Percentiles rank a stretch among this genome's conserved stretches.
Conservation (phyloP, 2,797 vertebrate genomes). For the Orestias chungarensis region DNA sequence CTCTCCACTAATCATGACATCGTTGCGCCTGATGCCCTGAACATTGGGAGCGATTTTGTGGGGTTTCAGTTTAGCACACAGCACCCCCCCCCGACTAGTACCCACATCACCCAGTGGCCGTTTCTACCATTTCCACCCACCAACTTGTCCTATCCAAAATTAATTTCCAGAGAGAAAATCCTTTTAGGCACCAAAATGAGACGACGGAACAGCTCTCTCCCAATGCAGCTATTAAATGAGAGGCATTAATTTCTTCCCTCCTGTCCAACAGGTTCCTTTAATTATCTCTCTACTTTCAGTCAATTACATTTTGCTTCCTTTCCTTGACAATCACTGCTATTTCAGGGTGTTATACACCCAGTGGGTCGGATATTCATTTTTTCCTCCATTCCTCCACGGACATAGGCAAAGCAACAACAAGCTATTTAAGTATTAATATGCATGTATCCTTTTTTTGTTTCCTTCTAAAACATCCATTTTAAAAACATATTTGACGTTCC, state of each 20-base stretch:
- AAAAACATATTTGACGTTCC: conserved; percentile 17
- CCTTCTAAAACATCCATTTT: conserved; percentile 5
- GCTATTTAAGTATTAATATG: conserved; percentile 33
- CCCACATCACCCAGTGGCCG: conserved; percentile 48
- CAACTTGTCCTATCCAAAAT: conserved; percentile 58
- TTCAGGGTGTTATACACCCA: conserved; percentile 79
- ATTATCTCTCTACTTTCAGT: conserved; percentile 85
- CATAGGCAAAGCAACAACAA: conserved; percentile 41
- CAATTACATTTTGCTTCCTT: conserved; percentile 86
- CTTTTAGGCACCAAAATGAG: conserved; percentile 56
- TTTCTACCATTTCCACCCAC: conserved; percentile 61
- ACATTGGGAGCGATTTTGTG: conserved; percentile 80
- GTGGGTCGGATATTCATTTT: conserved; percentile 69
- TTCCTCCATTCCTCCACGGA: conserved; percentile 46
- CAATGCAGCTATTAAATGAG: conserved; percentile 80
- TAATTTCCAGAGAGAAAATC: conserved; percentile 70
- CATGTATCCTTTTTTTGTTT: conserved; percentile 25
- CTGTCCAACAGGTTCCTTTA: conserved; percentile 83
- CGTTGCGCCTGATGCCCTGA: conserved; percentile 83
- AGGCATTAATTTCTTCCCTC: conserved; percentile 79
- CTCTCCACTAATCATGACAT: conserved; percentile 84
- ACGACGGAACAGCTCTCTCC: conserved; percentile 69
- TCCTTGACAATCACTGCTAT: conserved; percentile 84
- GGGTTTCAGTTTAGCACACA: conserved; percentile 78
- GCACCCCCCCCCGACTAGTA: conserved; percentile 38